Conservation (phyloP, 2,888 invertebrate genomes). For the Dascillus cervinus region DNA sequence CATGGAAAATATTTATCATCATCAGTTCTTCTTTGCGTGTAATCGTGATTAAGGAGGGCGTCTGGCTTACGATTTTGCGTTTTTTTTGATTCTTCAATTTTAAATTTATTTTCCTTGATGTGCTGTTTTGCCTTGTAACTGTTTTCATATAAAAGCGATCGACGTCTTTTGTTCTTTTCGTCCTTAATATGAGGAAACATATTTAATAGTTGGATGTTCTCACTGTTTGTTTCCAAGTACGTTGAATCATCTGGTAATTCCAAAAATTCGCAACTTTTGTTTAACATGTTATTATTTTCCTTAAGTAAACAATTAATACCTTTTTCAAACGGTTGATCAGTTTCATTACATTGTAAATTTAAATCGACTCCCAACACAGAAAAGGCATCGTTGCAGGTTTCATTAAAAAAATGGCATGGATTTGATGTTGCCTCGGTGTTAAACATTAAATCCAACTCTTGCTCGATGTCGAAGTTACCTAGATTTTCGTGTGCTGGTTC, state of each 20-base stretch:
- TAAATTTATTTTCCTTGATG: slow-evolving; percentile 13
- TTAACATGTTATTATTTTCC: slow-evolving; percentile 9
- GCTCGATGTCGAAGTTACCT: too few relatives aligned
- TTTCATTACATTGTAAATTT: too few relatives aligned
- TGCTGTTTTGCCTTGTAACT: slow-evolving; percentile 21
- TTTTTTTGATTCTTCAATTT: slow-evolving; percentile 15
- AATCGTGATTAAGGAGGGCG: slow-evolving; percentile 30
- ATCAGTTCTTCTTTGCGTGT: slow-evolving; percentile 29
- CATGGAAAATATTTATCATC: slow-evolving; percentile 58
- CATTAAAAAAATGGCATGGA: too few relatives aligned
- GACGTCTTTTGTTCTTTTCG: slow-evolving; percentile 35
- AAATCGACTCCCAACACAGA: slow-evolving; percentile 33
- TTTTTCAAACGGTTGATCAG: too few relatives aligned
- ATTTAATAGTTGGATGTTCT: slow-evolving; percentile 24
- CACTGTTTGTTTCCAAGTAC: slow-evolving; percentile 12
- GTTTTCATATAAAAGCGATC: slow-evolving; percentile 39
- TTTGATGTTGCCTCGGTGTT: too few relatives aligned
- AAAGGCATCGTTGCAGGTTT: too few relatives aligned
- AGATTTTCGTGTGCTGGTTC: slow-evolving; percentile 6
- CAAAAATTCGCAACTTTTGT: slow-evolving; percentile 2
- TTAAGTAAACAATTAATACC: slow-evolving; percentile 22
- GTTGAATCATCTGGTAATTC: too few relatives aligned
- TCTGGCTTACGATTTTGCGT: slow-evolving; percentile 16
- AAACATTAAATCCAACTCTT: too few relatives aligned
- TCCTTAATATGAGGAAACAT: slow-evolving; percentile 39